phyloP scores from a whole-genome alignment of 2,888 invertebrate genomes.

The Calameuta filiformis region DNA sequence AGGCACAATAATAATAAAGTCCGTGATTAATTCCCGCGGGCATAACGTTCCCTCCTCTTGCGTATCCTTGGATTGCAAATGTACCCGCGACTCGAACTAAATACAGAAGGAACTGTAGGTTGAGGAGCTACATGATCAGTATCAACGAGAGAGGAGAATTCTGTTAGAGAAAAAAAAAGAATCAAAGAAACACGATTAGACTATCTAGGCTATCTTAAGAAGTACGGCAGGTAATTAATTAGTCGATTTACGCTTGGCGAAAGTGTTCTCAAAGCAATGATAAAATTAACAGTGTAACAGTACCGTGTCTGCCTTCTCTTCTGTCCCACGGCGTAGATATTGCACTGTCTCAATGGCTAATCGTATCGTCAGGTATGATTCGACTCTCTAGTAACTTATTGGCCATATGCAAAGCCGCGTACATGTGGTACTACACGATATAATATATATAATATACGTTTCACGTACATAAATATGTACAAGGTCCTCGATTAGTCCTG shows the following conservation, averaged over 20 bases:
- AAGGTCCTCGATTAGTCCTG: background rate
- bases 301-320: too few relatives aligned
- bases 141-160: conserved; percentile 13
- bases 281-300: too few relatives aligned
- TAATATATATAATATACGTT: background rate
- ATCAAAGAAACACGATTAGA: conserved; percentile 7
- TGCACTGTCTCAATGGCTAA: conserved; percentile 50
- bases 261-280: background rate
- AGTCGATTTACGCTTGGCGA: background rate
- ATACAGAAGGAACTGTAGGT: conserved; percentile 27
- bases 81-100: conserved; percentile 15
- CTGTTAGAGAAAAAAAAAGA: background rate
- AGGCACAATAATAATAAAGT: too few relatives aligned
- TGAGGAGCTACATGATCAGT: conserved; percentile 18
- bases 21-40: too few relatives aligned
- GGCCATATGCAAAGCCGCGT: background rate
- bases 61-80: background rate
- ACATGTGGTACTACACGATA: too few relatives aligned
- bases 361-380: conserved; percentile 39
- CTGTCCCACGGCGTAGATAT: conserved; percentile 33
- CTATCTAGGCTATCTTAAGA: conserved; percentile 19
- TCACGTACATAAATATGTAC: background rate
- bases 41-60: too few relatives aligned
- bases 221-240: conserved; percentile 1
- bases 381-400: conserved; percentile 35